These are phyloP conservation scores for Gadus macrocephalus DNA, from an alignment of 2,113 vertebrate genomes.

Conservation along the genomic window DNA sequence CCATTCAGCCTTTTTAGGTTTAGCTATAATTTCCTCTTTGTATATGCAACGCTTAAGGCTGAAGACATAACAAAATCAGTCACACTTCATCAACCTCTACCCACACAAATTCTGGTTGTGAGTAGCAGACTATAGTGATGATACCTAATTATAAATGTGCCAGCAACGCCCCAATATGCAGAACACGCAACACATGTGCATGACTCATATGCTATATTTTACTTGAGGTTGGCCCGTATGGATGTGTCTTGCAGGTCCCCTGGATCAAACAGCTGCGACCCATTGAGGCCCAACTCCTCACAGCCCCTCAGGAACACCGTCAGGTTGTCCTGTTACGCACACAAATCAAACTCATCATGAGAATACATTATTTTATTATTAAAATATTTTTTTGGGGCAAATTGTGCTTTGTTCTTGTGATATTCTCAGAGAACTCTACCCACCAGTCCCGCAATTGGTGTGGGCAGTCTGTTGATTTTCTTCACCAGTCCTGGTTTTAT, in stretches of 20 bases:
- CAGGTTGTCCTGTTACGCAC: constrained; percentile 84
- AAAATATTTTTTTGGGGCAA: constrained; percentile 4
- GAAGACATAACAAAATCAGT: no score
- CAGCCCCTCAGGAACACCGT: constrained; percentile 93
- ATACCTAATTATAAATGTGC: no score
- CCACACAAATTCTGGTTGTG: no score
- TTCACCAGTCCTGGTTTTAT: constrained; percentile 95
- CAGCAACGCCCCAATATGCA: constrained; percentile 4
- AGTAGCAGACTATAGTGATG: no score
- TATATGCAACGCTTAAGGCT: no score
- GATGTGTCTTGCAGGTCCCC: constrained; percentile 94
- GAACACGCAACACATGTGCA: neutral
- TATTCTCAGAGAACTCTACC: no score
- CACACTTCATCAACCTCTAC: no score
- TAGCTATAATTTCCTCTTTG: no score
- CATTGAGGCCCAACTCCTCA: constrained; percentile 91
- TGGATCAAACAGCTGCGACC: constrained; percentile 95
- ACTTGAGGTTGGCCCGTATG: constrained; percentile 85
- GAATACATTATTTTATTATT: constrained; percentile 17
- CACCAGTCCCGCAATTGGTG: constrained; percentile 95
- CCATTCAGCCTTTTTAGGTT: no score
- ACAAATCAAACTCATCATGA: neutral
- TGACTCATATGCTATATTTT: constrained; percentile 44
- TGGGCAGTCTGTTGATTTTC: constrained; percentile 96
- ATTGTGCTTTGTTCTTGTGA: neutral